Evolutionary conservation across 2,888 invertebrate species (phyloP).

Genomic region (Tubulanus polymorphus): DNA sequence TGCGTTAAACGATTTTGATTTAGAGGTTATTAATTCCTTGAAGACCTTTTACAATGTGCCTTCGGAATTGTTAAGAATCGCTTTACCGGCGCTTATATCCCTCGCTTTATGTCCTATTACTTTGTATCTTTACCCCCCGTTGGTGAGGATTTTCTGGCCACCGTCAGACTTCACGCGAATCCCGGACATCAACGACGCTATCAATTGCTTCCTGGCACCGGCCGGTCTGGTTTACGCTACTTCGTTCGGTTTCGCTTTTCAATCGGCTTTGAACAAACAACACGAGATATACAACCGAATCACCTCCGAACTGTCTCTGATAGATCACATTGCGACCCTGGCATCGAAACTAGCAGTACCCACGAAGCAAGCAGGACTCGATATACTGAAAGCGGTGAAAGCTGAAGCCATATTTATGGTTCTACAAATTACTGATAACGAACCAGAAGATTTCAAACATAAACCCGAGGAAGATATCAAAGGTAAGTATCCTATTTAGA

Average conservation of each 20-base stretch:
- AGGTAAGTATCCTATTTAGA: too few species aligned
- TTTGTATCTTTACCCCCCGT: slow-evolving; percentile 31
- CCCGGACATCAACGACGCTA: slow-evolving; percentile 38
- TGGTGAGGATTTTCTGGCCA: slow-evolving; percentile 29
- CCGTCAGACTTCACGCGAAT: slow-evolving; percentile 13
- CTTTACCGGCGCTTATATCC: slow-evolving; percentile 32
- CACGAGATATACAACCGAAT: slow-evolving; percentile 28
- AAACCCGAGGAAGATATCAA: slow-evolving; percentile 27
- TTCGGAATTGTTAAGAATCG: slow-evolving; percentile 26
- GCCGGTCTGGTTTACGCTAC: slow-evolving; percentile 41
- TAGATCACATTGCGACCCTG: slow-evolving; percentile 37
- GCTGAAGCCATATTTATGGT: slow-evolving; percentile 35
- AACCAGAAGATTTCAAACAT: slow-evolving; percentile 21
- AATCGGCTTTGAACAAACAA: slow-evolving; percentile 33
- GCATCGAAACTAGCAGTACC: slow-evolving; percentile 26
- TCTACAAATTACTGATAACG: slow-evolving; percentile 29
- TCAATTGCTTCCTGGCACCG: slow-evolving; percentile 37
- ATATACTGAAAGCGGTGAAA: slow-evolving; percentile 30
- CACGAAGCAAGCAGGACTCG: slow-evolving; percentile 14
- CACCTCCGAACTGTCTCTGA: slow-evolving; percentile 31
- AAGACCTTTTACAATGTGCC: slow-evolving; percentile 24
- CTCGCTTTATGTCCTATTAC: slow-evolving; percentile 33
- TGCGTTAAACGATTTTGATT: slow-evolving; percentile 29
- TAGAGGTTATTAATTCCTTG: slow-evolving; percentile 28
- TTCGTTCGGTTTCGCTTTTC: slow-evolving; percentile 39